These are phyloP conservation scores for Malacosoma neustria DNA, from an alignment of 2,888 invertebrate species.

Conservation along the genomic window DNA sequence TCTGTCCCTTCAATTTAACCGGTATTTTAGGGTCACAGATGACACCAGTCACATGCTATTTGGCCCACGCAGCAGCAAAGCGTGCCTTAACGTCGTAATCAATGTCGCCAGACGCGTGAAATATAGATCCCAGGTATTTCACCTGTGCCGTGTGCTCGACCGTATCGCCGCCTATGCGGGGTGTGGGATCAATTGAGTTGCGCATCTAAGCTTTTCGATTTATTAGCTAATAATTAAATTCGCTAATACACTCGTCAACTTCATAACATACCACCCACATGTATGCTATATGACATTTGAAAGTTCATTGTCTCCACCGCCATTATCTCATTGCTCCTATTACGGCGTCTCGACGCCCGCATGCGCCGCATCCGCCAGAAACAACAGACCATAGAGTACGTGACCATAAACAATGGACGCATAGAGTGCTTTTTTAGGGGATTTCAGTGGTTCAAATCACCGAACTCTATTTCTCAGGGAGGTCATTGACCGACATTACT, in stretches of 20 bases:
- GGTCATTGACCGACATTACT: constrained; percentile 18
- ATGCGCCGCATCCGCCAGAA: constrained; percentile 55
- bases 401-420: constrained; percentile 55
- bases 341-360: constrained; percentile 48
- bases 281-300: not conserved
- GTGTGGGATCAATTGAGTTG: too few species aligned
- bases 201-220: too few species aligned
- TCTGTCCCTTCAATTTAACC: too few species aligned
- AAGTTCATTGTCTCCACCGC: constrained; percentile 6
- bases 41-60: too few species aligned
- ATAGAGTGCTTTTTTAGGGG: constrained; percentile 25
- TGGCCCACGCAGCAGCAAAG: too few species aligned
- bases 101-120: too few species aligned
- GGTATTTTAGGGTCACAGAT: too few species aligned
- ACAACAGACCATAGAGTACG: constrained; percentile 33
- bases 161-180: too few species aligned
- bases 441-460: constrained; percentile 28
- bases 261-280: not conserved
- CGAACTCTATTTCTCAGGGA: constrained; percentile 13
- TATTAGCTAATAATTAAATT: not conserved
- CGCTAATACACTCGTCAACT: too few species aligned
- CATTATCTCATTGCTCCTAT: constrained; percentile 64
- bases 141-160: too few species aligned
- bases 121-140: too few species aligned
- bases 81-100: too few species aligned